Conservation (phyloP, 2,888 invertebrate genomes). For the Diadegma fenestrale region DNA sequence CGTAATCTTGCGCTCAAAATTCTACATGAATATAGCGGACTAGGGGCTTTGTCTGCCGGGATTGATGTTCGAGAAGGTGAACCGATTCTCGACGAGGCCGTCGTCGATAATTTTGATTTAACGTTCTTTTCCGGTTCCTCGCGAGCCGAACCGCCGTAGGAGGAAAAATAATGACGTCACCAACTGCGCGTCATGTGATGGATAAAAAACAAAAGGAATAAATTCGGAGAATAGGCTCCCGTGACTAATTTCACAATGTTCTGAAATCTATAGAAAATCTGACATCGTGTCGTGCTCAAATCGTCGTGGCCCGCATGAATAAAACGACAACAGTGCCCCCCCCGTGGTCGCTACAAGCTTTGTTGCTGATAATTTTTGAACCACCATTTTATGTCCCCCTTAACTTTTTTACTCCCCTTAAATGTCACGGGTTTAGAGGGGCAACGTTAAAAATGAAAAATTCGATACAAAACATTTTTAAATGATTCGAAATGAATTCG, state of each 20-base stretch:
- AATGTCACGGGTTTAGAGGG: too few relatives aligned
- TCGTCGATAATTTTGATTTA: constrained; percentile 42
- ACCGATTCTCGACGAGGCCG: constrained; percentile 9
- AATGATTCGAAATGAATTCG: too few relatives aligned
- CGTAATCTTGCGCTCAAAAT: not conserved
- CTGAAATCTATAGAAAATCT: not conserved
- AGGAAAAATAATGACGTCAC: constrained; percentile 22
- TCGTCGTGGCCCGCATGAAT: too few relatives aligned
- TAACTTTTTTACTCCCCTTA: too few relatives aligned
- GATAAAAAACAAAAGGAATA: constrained; percentile 12
- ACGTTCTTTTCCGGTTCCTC: not conserved
- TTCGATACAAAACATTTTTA: too few relatives aligned
- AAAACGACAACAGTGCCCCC: too few relatives aligned
- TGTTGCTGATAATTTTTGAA: too few relatives aligned
- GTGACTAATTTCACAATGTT: constrained; percentile 10
- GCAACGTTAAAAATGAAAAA: too few relatives aligned
- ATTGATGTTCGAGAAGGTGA: constrained; percentile 10
- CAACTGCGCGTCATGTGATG: not conserved
- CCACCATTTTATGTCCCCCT: too few relatives aligned
- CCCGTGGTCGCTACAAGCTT: too few relatives aligned
- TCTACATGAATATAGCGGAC: constrained; percentile 21
- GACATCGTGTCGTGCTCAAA: too few relatives aligned
- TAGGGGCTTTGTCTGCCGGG: not conserved
- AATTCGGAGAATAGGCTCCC: not conserved
- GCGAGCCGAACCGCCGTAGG: not conserved